Evolutionary conservation across 2,888 invertebrate species (phyloP), one percentile per base, ranked within the genome.

Genomic region (Drosophila nr. perissopoda): DNA sequence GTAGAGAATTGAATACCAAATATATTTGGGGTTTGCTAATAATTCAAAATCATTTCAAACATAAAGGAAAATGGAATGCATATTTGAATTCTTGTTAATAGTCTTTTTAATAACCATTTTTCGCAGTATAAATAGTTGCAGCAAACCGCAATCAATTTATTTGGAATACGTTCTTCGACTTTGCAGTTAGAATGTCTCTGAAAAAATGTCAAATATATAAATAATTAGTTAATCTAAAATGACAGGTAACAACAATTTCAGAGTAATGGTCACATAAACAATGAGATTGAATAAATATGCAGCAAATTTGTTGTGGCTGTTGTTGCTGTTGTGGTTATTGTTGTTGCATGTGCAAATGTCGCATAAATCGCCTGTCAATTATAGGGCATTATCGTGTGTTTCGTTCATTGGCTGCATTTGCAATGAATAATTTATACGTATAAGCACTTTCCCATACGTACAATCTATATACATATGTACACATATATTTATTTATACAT

Each of bases 321-420:
- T 45, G 51, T 25, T 53, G 16, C 31, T 36, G 29, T 13, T 58
- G 49, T 7, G 48, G 36, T 60, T 52, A 59, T 51, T 42, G 64
- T 61, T 62, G 36, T 56, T 63, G 62, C 53, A 68, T 66, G 69
- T 73, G 60, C 58, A 67, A 81, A 74, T 82, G 85, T 78, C 70
- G 67, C 89, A 83, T 86, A 88, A 89, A 89, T 86, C 87, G 81
- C 66, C 70, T 83, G 85, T 90, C 85, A 86, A 86, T 90, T 86
- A 86, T 78, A 64, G 65, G 78, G 89, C 68, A 90, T 85, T 90
- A 89, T 85, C 79, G 53, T 75, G 52, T 61, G 51, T 57, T 69
- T 73, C 62, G 62, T 65, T 85, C 66, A 76, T 69, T 54, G 48
- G 60, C 54, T 80, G 71, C 65, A 61, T 57, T 54, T 71, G 63